A percentile compares a stretch with the other conserved stretches of the same genome.
phyloP scores from a whole-genome alignment of 2,888 invertebrate species.

The Aricia artaxerxes region DNA sequence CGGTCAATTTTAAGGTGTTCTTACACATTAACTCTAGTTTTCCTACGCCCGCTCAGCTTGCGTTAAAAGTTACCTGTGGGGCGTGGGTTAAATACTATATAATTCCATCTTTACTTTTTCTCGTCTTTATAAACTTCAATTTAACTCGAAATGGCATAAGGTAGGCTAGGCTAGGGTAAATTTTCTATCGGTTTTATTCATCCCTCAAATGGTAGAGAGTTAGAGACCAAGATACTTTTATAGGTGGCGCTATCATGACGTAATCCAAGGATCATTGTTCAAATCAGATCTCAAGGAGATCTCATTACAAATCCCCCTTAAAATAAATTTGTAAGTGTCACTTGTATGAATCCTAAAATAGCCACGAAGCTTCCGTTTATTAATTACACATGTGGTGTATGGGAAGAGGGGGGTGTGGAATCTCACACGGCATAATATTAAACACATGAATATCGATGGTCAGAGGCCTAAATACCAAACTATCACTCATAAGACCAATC shows the following conservation, averaged over 20 bases:
- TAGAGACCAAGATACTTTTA: background rate
- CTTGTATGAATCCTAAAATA: conserved; percentile 46
- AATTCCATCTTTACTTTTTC: too few relatives aligned
- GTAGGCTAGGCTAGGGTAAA: too few relatives aligned
- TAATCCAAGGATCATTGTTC: background rate
- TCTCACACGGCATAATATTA: conserved; percentile 53
- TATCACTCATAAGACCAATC: too few relatives aligned
- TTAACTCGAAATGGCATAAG: too few relatives aligned
- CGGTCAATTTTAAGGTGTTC: background rate
- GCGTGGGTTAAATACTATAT: too few relatives aligned
- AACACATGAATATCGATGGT: conserved; percentile 38
- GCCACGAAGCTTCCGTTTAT: conserved; percentile 52
- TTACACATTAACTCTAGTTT: background rate
- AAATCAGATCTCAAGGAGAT: conserved; percentile 1
- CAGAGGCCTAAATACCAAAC: conserved; percentile 31
- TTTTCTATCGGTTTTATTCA: too few relatives aligned
- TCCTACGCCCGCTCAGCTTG: background rate
- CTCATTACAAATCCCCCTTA: background rate
- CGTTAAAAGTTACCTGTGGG: too few relatives aligned
- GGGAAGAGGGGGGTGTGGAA: conserved; percentile 48
- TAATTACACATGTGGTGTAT: conserved; percentile 46
- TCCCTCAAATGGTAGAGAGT: too few relatives aligned
- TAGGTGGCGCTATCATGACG: background rate
- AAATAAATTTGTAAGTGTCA: conserved; percentile 29
- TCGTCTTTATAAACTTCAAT: too few relatives aligned